phyloP scores from a whole-genome alignment of 2,797 vertebrate genomes.

The Parauchenoglanis ngamensis region DNA sequence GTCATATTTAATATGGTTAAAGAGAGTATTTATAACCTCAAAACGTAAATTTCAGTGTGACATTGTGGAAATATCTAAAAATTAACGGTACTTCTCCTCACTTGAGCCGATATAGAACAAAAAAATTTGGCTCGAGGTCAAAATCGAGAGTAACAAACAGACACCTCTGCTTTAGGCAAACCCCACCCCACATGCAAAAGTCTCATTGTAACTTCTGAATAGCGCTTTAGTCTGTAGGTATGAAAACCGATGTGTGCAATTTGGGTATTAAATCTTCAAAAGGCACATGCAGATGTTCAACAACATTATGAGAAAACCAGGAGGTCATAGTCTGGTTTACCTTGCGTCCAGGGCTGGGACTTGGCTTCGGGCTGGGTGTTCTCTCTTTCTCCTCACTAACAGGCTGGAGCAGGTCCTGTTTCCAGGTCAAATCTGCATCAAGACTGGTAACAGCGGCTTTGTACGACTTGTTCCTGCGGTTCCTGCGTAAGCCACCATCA shows the following conservation, averaged over 20 bases:
- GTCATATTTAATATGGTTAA: not conserved
- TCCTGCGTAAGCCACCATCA: constrained; percentile 75
- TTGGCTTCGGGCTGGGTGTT: constrained; percentile 53
- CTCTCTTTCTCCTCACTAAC: constrained; percentile 73
- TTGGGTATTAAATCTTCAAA: not conserved
- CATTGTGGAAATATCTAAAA: not conserved
- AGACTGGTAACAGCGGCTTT: constrained; percentile 82
- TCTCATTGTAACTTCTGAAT: not conserved
- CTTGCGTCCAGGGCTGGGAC: constrained; percentile 65
- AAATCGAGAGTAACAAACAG: not conserved
- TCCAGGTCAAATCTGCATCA: constrained; percentile 40
- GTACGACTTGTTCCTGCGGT: constrained; percentile 90
- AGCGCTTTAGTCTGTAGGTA: not conserved
- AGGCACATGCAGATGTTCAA: not conserved
- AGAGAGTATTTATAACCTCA: not conserved
- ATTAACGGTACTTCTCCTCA: not conserved
- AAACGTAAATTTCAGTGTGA: not conserved
- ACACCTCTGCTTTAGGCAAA: not conserved
- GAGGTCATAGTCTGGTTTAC: constrained; percentile 47
- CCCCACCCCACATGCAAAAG: not conserved
- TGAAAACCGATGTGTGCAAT: not conserved
- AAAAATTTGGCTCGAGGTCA: not conserved
- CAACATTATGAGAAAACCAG: not conserved
- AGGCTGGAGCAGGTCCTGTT: constrained; percentile 66
- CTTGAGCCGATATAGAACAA: not conserved